Evolutionary conservation across 2,797 vertebrate species (phyloP), one percentile per base, ranked within the genome.

Genomic region (Enoplosus armatus): DNA sequence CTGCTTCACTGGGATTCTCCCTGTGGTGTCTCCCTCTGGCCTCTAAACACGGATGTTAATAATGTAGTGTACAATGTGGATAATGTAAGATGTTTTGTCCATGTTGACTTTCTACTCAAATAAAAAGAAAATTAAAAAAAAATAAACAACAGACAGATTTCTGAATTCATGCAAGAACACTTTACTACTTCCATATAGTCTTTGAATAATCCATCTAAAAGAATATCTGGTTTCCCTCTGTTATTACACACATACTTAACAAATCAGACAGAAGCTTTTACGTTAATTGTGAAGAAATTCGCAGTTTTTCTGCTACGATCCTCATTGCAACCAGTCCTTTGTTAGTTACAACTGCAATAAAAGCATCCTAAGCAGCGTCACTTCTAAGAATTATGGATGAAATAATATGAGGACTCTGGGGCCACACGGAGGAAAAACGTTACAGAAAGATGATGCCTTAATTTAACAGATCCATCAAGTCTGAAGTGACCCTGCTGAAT

Each of bases 381-480:
- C 73, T 78, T 59, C 31, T 18, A 1, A 29, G 75, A 86, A 80
- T 50, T 72, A 84, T 67, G 48, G 73, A 39, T 77, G 48, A 79
- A 82, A 87, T 85, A 73, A 72, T 54, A 35, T 45, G 8, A 59
- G 27, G 43, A n/a, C 51, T 71, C 29, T 29, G 39, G 60, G 55
- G 24, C 55, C 43, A 62, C 26, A 14, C 9, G 7, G 10, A 74
- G 51, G 7, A 24, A 59, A 51, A 68, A 59, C 35, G 31, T 31
- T 35, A 61, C 22, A 77, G 16, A 61, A 8, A 41, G 54, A 45
- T 3, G 43, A 39, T 27, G 8, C 10, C 11, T 82, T 81, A 45
- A 80, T 88, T 62, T 60, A 56, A 54, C 45, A 54, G 37, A 66
- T 79, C 43, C 20, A 84, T 79, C 12, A 69, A 54, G 29, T 61